phyloP scores from a whole-genome alignment of 2,888 invertebrate genomes.

The Standfussiana lucernea region DNA sequence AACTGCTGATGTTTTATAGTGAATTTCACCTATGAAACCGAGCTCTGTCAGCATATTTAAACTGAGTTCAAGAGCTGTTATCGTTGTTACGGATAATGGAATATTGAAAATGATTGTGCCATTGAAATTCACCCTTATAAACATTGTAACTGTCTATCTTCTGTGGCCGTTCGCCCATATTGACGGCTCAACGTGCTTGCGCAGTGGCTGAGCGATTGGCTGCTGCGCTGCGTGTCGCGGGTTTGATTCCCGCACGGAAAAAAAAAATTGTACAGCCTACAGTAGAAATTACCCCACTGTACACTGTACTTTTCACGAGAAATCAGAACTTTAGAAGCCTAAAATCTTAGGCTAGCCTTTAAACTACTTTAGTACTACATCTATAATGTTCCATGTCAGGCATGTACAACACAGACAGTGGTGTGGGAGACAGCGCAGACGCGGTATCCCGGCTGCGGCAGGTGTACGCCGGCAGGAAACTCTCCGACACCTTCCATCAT shows the following conservation, averaged over 20 bases:
- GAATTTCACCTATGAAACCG: background rate
- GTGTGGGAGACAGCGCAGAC: conserved; percentile 88
- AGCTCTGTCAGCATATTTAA: background rate
- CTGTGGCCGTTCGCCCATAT: background rate
- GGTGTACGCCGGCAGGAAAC: conserved; percentile 91
- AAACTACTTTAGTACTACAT: background rate
- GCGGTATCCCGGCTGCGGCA: conserved; percentile 82
- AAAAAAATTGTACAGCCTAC: background rate
- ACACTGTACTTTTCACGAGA: background rate
- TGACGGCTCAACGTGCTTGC: background rate
- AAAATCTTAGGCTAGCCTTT: background rate
- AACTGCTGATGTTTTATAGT: background rate
- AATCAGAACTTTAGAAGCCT: background rate
- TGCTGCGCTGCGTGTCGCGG: background rate
- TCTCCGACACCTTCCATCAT: conserved; percentile 94
- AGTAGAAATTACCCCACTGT: background rate
- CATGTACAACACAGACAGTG: conserved; percentile 87
- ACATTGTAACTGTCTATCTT: no score
- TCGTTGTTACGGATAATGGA: background rate
- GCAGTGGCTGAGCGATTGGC: background rate
- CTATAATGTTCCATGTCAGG: conserved; percentile 69
- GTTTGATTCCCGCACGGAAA: background rate
- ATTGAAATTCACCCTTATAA: background rate
- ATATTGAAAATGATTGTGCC: background rate
- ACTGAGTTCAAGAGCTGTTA: background rate